phyloP scores from a whole-genome alignment of 2,797 vertebrate species.

The Micropoecilia bifurca region DNA sequence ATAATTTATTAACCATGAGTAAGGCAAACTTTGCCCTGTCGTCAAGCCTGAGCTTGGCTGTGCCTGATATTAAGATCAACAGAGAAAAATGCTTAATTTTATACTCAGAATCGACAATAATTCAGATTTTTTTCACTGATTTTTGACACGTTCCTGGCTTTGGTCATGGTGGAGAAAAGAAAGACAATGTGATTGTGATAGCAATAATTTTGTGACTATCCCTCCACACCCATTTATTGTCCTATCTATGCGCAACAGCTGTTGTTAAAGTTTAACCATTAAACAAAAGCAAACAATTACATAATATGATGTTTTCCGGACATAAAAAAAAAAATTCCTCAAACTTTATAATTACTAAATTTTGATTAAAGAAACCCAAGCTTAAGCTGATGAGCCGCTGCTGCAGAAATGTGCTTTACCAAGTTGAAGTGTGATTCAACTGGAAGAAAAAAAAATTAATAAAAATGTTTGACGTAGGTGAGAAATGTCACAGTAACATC shows the following conservation, averaged over 20 bases:
- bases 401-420: not conserved
- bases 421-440: not conserved
- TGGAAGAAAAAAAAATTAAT: not conserved
- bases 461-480: not conserved
- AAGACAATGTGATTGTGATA: slow-evolving; percentile 39
- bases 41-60: not conserved
- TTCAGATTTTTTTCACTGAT: not conserved
- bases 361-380: not conserved
- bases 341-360: not conserved
- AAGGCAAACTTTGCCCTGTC: slow-evolving; percentile 53
- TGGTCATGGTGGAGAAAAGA: slow-evolving; percentile 20
- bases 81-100: not conserved
- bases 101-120: not conserved
- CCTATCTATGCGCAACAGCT: slow-evolving; percentile 6
- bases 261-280: slow-evolving; percentile 5
- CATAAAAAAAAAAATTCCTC: not conserved
- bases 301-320: not conserved
- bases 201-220: slow-evolving; percentile 47
- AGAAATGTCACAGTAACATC: slow-evolving; percentile 2
- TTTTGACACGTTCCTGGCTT: not conserved
- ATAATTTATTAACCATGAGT: slow-evolving; percentile 63
- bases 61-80: not conserved
- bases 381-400: not conserved
- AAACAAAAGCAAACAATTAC: not conserved
- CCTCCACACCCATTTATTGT: slow-evolving; percentile 40